Base-by-base conservation (phyloP, 2,797 vertebrate genomes). In the Darevskia mixta region DNA sequence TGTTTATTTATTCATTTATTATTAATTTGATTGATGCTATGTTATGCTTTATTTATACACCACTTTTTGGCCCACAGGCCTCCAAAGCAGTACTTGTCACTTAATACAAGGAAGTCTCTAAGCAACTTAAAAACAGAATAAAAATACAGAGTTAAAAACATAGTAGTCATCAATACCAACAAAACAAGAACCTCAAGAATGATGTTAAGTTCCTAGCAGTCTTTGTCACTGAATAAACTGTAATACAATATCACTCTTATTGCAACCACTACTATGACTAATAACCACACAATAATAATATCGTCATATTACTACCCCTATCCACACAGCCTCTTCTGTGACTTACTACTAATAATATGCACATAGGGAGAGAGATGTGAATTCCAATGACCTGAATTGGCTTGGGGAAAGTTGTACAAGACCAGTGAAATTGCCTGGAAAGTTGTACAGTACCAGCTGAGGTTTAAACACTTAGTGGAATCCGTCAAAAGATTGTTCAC, bases 231-330 rank as follows among this genome's bases (percentile, higher is more conserved):
- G 32, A 15, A 41, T 61, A 75, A 72, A 85, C 45, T 73, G 69
- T 35, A 73, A 75, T 25, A 71, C 20, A 75, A 75, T 29, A 75
- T 35, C 27, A 35, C 71, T 41, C 32, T 71, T 83, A 45, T 49
- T 71, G 18, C 27, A 10, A 76, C 71, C 72, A 61, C 25, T 61
- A 10, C n/a, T 61, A 38, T 75, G 79, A 75, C 49, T 75, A 75
- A 75, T 75, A 61, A 84, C 71, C 20, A 38, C 83, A 85, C 23
- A 61, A 20, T 83, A 69, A 83, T 29, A 69, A 75, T 10, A 85
- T 10, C 15, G 11, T 18, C 5, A 32, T 85, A 61, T 72, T 61
- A 41, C 55, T 75, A 43, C 11, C 35, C 75, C 25, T 75, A 58
- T 4, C 32, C 73, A 13, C 18, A 18, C 49, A 75, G 71, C 55